Evolutionary conservation across 2,888 invertebrate species (phyloP), one percentile per base, ranked within the genome.

Genomic region (Melolontha melolontha): DNA sequence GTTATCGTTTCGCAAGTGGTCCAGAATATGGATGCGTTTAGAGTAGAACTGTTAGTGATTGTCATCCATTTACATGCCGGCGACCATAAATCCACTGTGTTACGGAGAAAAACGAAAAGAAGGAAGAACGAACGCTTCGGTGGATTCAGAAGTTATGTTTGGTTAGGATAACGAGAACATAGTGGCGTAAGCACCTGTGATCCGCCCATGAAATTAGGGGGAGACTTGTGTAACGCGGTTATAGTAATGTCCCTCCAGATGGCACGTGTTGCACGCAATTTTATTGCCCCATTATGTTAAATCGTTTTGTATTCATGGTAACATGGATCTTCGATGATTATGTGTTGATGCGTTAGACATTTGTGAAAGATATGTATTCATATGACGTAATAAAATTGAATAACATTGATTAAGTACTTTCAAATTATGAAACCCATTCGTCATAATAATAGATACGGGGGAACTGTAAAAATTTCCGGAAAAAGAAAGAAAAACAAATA

Each of bases 181-280:
- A 75, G 72, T 70, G 70, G 73, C 67, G 73, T 72, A 74, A 76
- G 77, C 77, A 77, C 76, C 77, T 76, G 76, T 68, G 76, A 75
- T 75, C 76, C 76, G 72, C 74, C 73, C 74, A 73, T 74, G 75
- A 76, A 74, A 75, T 77, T 77, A 76, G 76, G 74, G 75, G 70
- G 66, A 71, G 74, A 70, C 68, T 66, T 64, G 16, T 71, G 71
- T 72, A 73, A 73, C 72, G 72, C 64, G 74, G 75, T 76, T 75
- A 75, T 66, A 42, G 67, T 75, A 73, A 73, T 74, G 73, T 72
- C 72, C 59, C 39, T 44, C 39, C 70, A 44, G 64, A 47, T 70
- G 72, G 74, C 75, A 76, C 74, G 74, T 75, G 75, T 77, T 76
- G 75, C 75, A 73, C 70, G 67, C 71, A 39, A 52, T 64, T 70